Conservation (phyloP, 2,888 invertebrate genomes). For the Junonia oenone region DNA sequence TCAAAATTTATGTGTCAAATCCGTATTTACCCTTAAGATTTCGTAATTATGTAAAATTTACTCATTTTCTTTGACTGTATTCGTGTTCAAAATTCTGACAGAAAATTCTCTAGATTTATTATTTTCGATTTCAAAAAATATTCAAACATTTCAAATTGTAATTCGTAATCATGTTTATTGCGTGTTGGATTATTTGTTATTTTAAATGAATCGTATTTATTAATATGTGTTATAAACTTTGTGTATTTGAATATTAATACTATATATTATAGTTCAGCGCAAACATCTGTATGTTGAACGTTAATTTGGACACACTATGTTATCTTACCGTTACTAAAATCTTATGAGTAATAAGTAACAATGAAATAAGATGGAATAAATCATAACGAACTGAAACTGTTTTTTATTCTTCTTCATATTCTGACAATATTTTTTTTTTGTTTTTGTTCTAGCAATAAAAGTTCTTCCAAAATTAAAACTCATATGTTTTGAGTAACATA, state of each 20-base stretch:
- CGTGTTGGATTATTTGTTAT: neutral
- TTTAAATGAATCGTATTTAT: neutral
- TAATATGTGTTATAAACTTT: neutral
- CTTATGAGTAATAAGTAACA: conserved; percentile 72
- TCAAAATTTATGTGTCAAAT: conserved; percentile 28
- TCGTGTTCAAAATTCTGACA: neutral
- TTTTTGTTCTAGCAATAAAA: too few species aligned
- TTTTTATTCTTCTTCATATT: conserved; percentile 6
- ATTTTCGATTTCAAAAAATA: neutral
- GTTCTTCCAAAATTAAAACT: too few species aligned
- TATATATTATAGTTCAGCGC: neutral
- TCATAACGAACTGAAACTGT: conserved; percentile 40
- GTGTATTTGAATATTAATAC: neutral
- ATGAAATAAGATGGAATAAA: conserved; percentile 68
- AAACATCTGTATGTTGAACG: neutral
- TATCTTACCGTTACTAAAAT: conserved; percentile 73
- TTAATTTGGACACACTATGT: conserved; percentile 34
- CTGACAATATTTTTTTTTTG: neutral
- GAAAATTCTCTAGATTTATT: neutral
- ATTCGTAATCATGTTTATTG: neutral
- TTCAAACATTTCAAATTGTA: neutral
- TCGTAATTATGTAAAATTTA: conserved; percentile 2
- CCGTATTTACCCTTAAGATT: conserved; percentile 19
- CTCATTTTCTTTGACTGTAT: neutral
- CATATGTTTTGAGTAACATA: too few species aligned